These are phyloP conservation scores for Netelia virgata DNA, from an alignment of 2,888 invertebrate species.

Conservation along the genomic window DNA sequence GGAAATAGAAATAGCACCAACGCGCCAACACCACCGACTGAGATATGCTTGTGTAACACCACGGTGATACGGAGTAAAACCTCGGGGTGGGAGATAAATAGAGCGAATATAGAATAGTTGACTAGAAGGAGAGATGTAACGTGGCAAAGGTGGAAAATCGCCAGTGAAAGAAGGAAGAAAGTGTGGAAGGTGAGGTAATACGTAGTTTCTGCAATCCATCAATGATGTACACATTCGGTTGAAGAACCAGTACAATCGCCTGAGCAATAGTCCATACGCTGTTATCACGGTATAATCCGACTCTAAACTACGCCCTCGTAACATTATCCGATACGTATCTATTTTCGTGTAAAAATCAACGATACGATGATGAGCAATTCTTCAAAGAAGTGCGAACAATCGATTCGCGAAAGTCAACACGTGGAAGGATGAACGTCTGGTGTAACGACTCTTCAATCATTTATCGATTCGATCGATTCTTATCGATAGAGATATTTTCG, in stretches of 20 bases:
- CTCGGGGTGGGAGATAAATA: slow-evolving; percentile 30
- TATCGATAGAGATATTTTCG: too few species aligned
- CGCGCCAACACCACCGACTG: slow-evolving; percentile 41
- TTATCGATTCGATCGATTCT: too few species aligned
- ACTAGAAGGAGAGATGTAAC: slow-evolving; percentile 26
- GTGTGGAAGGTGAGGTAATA: slow-evolving; percentile 15
- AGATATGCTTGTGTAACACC: slow-evolving; percentile 31
- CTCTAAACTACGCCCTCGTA: background rate
- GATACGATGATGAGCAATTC: background rate
- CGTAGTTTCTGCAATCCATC: slow-evolving; percentile 58
- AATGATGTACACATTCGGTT: slow-evolving; percentile 55
- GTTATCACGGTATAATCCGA: slow-evolving; percentile 16
- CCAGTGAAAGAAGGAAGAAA: slow-evolving; percentile 11
- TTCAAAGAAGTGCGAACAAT: background rate
- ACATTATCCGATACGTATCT: background rate
- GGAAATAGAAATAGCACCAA: slow-evolving; percentile 80
- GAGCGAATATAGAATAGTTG: slow-evolving; percentile 34
- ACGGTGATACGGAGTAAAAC: slow-evolving; percentile 15
- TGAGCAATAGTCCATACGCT: background rate
- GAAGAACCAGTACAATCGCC: slow-evolving; percentile 40
- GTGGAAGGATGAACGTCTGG: too few species aligned
- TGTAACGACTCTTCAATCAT: too few species aligned
- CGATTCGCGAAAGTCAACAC: background rate
- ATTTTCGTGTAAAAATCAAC: background rate
- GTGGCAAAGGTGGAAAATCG: slow-evolving; percentile 29